Percentiles rank a stretch among this genome's conserved stretches.
Evolutionary conservation across 1,140 invertebrate species (phyloP).

Genomic region (Colletes gigas): DNA sequence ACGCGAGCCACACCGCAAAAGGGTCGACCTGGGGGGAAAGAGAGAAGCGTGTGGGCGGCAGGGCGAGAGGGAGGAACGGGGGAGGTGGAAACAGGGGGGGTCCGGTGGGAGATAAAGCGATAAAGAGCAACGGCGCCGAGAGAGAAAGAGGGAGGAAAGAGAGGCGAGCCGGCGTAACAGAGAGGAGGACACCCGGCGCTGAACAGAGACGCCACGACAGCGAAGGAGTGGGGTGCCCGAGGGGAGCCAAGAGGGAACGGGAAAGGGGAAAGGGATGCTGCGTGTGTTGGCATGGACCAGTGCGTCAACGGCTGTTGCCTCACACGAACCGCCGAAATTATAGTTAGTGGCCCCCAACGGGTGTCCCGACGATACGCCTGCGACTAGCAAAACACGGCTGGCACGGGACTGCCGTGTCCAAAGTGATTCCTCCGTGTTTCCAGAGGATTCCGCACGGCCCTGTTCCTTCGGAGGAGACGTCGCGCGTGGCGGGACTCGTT

Average conservation of each 20-base stretch:
- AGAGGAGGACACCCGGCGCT: constrained; percentile 24
- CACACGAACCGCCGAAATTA: constrained; percentile 81
- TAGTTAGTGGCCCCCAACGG: constrained; percentile 76
- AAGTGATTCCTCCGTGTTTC: neutral
- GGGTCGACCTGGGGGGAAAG: constrained; percentile 57
- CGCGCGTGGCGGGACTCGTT: neutral
- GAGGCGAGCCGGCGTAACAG: constrained; percentile 35
- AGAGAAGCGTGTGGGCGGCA: constrained; percentile 45
- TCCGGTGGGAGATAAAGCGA: constrained; percentile 39
- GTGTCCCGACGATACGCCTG: constrained; percentile 62
- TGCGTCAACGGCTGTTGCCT: constrained; percentile 82
- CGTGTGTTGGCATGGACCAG: constrained; percentile 82
- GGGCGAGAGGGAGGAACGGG: constrained; percentile 42
- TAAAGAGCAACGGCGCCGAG: constrained; percentile 19
- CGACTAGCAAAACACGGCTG: constrained; percentile 41
- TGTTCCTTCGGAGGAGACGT: neutral
- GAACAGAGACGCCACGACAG: constrained; percentile 30
- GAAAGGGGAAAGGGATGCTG: constrained; percentile 79
- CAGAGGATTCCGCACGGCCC: neutral
- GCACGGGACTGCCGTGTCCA: constrained; percentile 23
- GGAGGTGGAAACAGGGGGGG: constrained; percentile 61
- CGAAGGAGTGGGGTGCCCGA: constrained; percentile 64
- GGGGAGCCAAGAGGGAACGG: constrained; percentile 65
- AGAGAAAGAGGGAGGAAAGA: constrained; percentile 63
- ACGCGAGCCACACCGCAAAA: constrained; percentile 70